These are phyloP conservation scores for Centropus bengalensis DNA, from an alignment of 2,113 vertebrate genomes.

Conservation along the genomic window DNA sequence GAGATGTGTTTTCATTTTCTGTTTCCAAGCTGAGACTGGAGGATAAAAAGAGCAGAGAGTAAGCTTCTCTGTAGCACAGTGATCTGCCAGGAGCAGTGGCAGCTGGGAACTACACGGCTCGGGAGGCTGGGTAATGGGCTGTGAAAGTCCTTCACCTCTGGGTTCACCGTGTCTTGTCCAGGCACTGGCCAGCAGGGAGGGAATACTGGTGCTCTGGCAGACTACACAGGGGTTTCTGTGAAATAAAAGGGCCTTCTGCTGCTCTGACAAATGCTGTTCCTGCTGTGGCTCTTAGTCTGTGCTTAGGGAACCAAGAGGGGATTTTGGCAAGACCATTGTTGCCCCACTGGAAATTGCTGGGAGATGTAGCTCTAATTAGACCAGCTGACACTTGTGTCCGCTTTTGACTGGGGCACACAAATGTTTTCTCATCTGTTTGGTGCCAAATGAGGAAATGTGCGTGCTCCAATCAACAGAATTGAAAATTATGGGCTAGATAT, in stretches of 20 bases:
- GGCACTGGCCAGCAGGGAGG: not conserved
- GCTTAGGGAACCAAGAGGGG: not conserved
- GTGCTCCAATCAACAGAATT: not conserved
- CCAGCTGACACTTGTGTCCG: too few species aligned
- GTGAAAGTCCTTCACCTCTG: constrained; percentile 42
- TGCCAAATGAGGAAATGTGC: not conserved
- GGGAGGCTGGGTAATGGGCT: constrained; percentile 38
- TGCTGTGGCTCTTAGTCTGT: not conserved
- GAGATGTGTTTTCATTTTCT: not conserved
- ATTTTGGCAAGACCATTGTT: not conserved
- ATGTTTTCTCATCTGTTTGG: not conserved
- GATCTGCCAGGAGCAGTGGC: constrained; percentile 19
- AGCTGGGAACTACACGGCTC: constrained; percentile 48
- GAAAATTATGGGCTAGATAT: not conserved
- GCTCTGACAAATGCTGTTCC: not conserved
- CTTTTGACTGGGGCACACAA: not conserved
- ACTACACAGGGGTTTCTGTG: not conserved
- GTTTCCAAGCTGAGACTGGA: constrained; percentile 1
- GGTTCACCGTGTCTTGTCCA: not conserved
- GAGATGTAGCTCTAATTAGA: not conserved
- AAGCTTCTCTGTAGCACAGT: not conserved
- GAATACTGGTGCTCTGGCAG: not conserved
- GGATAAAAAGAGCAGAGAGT: not conserved
- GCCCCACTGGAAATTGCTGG: not conserved
- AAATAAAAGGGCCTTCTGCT: not conserved